Evolutionary conservation across 2,888 invertebrate species (phyloP).

Genomic region (Acanthococcus lagerstroemiae): DNA sequence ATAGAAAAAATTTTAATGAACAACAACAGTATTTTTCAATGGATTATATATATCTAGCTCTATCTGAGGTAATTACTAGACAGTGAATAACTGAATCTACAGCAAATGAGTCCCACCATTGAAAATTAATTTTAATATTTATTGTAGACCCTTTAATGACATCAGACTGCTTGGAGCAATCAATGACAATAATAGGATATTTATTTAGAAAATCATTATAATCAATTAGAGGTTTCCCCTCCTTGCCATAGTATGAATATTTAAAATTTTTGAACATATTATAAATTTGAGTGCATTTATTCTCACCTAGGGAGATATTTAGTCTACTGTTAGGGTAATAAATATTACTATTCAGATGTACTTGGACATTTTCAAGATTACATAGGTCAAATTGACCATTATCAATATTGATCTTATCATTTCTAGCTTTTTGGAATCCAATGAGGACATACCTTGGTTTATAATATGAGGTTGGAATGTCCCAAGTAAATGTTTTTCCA

Average conservation of each 20-base stretch:
- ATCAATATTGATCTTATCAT: constrained; percentile 9
- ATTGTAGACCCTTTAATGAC: constrained; percentile 14
- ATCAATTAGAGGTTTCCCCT: constrained; percentile 20
- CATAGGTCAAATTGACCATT: constrained; percentile 20
- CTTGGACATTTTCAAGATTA: constrained; percentile 24
- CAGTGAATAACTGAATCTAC: constrained; percentile 4
- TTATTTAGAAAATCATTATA: constrained; percentile 19
- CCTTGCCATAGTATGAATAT: constrained; percentile 15
- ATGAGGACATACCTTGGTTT: constrained; percentile 4
- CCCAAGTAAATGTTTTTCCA: constrained; percentile 8
- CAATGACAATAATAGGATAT: constrained; percentile 9
- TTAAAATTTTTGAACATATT: constrained; percentile 21
- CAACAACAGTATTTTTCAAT: constrained; percentile 17
- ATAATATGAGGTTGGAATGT: neutral
- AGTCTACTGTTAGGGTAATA: constrained; percentile 7
- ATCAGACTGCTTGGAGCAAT: constrained; percentile 11
- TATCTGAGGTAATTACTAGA: constrained; percentile 16
- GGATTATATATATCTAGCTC: constrained; percentile 16
- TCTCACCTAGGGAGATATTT: neutral
- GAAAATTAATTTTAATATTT: constrained; percentile 20
- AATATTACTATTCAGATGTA: constrained; percentile 3
- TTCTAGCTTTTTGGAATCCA: constrained; percentile 11
- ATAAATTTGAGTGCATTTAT: constrained; percentile 14
- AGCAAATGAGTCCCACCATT: constrained; percentile 11
- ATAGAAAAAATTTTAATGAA: constrained; percentile 20